Evolutionary conservation across 2,113 vertebrate genomes (phyloP), one percentile per base, ranked within the genome.

Genomic region (Larimichthys polyactis): DNA sequence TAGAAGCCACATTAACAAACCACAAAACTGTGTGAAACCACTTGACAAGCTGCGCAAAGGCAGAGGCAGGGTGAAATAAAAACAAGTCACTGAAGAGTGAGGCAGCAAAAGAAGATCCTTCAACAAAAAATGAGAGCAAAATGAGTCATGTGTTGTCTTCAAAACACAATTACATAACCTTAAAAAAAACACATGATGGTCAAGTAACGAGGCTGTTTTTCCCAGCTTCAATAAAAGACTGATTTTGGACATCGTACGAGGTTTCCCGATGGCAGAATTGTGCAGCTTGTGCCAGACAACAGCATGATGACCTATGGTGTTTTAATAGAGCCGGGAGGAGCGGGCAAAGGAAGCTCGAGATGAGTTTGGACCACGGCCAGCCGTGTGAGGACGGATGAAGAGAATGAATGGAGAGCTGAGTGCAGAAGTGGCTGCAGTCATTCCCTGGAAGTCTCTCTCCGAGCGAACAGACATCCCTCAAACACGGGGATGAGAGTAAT

Each of bases 251-350:
- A 62, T 36, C 19, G 17, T 22, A 55, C 36, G 78, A 65, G 43
- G 59, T 71, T 68, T 75, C 64, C 71, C 17, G 40, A 72, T 48
- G 46, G 69, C 74, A 44, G 77, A 16, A 11, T 71, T 63, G 59
- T 14, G 44, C 64, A 62, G 80, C 68, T 12, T 11, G 49, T 83
- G 87, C 87, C 88, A 94, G 84, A 78, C 84, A 84, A 71, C 81
- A 81, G 67, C 79, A 52, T 58, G 81, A 82, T 85, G 88, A 87
- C 89, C 91, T 69, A 44, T 64, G 68, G 70, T 79, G 86, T 69
- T 90, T 86, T 86, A 92, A 89, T 84, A 72, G 87, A 73, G 87
- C 83, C 84, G 86, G 91, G 79, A 81, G 81, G 60, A 67, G 49
- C 20, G 48, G 71, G 77, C 65, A 68, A 36, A 71, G 70, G 68